Base-by-base conservation (phyloP, 2,888 invertebrate species). In the Diploptera punctata region DNA sequence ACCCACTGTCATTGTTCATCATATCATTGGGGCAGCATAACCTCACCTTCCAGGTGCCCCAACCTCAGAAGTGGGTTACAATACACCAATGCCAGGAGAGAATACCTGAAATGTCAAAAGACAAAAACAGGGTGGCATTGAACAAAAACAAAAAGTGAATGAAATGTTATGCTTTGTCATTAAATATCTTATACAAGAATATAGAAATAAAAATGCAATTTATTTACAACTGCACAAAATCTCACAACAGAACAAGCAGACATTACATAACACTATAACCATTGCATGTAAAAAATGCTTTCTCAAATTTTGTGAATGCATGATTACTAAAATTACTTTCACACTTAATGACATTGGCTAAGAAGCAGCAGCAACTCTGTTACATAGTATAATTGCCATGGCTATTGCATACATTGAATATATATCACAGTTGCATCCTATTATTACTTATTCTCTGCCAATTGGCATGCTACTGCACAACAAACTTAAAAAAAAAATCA, bases 161-260 rank as follows among this genome's bases (percentile, higher is more conserved):
- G n/a, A n/a, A n/a, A n/a, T n/a, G n/a, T n/a, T n/a, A n/a, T n/a
- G n/a, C n/a, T n/a, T n/a, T n/a, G n/a, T n/a, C n/a, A 52, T 9
- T 3, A 52, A 52, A 52, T 52, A 3, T 24, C 18, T 3, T 5
- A 24, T 31, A 57, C 26, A 57, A 57, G 16, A 29, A 65, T 65
- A 18, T 65, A 65, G 65, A 65, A 65, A 65, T 65, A 65, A 65
- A 65, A 65, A 65, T 65, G 47, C 65, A 29, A 47, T 65, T 65
- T 65, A 65, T 65, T 65, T 65, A 44, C 65, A 65, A 65, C 47
- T 65, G 65, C 65, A 65, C 65, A 65, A 65, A 62, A 43, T 65
- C 65, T 65, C 65, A 65, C 65, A 65, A 65, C 47, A 29, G 65
- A 65, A 65, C 65, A 65, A 65, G 65, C 65, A 65, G 31, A 57